Evolutionary conservation across 2,113 vertebrate species (phyloP).

Genomic region (Psittacus erithacus): DNA sequence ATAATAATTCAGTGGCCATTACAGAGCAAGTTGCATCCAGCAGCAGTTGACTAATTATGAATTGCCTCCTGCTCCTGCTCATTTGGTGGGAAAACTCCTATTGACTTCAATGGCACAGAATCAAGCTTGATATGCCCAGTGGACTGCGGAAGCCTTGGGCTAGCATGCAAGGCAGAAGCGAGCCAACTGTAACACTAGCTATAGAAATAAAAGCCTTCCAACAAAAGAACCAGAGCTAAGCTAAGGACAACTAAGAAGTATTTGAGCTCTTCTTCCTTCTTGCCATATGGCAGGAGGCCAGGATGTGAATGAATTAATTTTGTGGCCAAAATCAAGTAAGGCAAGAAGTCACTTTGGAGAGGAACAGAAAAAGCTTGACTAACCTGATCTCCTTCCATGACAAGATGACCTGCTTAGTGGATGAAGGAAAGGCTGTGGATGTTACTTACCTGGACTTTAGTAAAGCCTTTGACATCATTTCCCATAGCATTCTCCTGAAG

Average conservation of each 20-base stretch:
- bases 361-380: neutral
- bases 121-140: neutral
- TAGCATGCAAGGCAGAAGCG: neutral
- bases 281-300: neutral
- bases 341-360: neutral
- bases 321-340: neutral
- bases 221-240: neutral
- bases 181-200: neutral
- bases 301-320: neutral
- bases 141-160: neutral
- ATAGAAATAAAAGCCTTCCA: neutral
- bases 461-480: neutral
- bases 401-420: neutral
- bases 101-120: neutral
- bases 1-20: neutral
- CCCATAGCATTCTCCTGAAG: neutral
- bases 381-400: neutral
- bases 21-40: neutral
- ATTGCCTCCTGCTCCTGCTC: neutral
- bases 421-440: neutral
- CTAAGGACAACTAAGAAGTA: neutral
- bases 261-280: neutral
- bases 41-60: neutral
- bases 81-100: neutral
- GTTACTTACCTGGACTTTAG: neutral